Evolutionary conservation across 2,797 vertebrate genomes (phyloP), one percentile per base, ranked within the genome.

Genomic region (Onychomys torridus): DNA sequence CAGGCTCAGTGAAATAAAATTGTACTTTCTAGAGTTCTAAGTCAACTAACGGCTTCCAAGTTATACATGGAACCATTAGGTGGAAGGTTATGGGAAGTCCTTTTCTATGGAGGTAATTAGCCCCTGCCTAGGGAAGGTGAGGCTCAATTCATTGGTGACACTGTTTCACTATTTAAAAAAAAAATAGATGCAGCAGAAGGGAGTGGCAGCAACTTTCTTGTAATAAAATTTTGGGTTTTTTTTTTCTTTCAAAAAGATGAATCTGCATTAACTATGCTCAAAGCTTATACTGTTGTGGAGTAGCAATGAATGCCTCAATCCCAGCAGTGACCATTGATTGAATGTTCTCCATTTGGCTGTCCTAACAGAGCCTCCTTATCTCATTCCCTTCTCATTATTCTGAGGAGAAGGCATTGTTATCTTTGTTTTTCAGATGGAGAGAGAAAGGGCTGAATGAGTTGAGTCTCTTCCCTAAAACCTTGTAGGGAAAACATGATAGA

Each of bases 11-110:
- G 52, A 96, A 93, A 96, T 89, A 63, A 92, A 76, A 94, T 86
- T 85, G 93, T 73, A 65, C 90, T 92, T 88, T 89, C 75, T 90
- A 82, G 65, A 75, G 61, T 69, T 97, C 91, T 67, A 52, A 91
- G 75, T 90, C 63, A 37, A 37, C 77, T 69, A 90, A 97, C 75
- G n/a, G 65, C 49, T 67, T 93, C 61, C 78, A 93, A 63, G 63
- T 21, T 21, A 73, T 77, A 77, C 0, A 23, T 91, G 67, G 40
- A 92, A 63, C 69, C 85, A 90, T 85, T 93, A 61, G 37, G 46
- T 12, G 34, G 37, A 88, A 19, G 49, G 84, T 92, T 93, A 83
- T 69, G 69, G 90, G 27, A 93, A 82, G 49, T 88, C 43, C 61
- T 94, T 86, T 88, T 94, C 76, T 95, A 23, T 16, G 57, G 69